Percentiles rank a stretch among this genome's conserved stretches.
Evolutionary conservation across 2,888 invertebrate genomes (phyloP).

Genomic region (Tenthredo mesomela): DNA sequence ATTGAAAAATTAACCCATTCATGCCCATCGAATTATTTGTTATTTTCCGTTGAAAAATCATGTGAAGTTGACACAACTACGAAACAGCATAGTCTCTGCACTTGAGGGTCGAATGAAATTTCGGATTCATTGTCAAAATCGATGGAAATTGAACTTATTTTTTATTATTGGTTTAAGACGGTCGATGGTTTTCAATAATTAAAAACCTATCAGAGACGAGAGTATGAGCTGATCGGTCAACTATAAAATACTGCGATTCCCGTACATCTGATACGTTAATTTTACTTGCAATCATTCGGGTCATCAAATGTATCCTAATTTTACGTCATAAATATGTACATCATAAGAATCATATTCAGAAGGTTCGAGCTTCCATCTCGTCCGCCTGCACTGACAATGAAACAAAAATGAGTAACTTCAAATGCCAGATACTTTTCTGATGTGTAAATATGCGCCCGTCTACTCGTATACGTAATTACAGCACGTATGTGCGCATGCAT

Average conservation of each 20-base stretch:
- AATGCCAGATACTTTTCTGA: constrained; percentile 17
- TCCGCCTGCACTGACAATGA: background rate
- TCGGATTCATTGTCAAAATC: background rate
- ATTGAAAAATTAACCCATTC: too few relatives aligned
- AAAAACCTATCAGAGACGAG: too few relatives aligned
- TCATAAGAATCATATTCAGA: background rate
- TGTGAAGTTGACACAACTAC: too few relatives aligned
- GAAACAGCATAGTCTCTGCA: too few relatives aligned
- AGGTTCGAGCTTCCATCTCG: background rate
- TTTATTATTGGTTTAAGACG: too few relatives aligned
- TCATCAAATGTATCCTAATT: background rate
- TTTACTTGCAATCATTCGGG: background rate
- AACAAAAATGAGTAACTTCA: background rate
- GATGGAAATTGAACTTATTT: background rate
- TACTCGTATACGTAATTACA: constrained; percentile 37
- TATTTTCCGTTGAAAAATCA: too few relatives aligned
- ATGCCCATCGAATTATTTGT: too few relatives aligned
- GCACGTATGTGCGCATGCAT: constrained; percentile 44
- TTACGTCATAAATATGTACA: background rate
- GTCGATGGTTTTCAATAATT: too few relatives aligned
- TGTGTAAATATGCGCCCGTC: constrained; percentile 21
- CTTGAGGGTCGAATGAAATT: background rate
- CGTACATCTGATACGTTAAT: background rate
- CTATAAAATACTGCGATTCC: background rate
- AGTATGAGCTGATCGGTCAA: background rate